Evolutionary conservation across 2,888 invertebrate genomes (phyloP).

Genomic region (Ellobium chinense): DNA sequence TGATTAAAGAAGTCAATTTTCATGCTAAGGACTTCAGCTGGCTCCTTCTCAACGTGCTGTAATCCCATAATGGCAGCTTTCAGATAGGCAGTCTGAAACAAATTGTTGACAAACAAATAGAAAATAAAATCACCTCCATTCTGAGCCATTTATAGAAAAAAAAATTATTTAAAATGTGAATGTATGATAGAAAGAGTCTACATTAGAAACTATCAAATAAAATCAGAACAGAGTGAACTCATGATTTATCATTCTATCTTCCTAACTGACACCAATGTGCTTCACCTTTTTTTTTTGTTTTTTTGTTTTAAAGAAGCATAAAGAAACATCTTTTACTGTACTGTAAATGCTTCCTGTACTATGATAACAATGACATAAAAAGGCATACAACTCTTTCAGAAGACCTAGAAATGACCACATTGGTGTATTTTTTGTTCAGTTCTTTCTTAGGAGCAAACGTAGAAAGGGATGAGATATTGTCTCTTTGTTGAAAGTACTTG

Average conservation of each 20-base stretch:
- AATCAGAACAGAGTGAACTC: too few species aligned
- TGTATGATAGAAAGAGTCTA: too few species aligned
- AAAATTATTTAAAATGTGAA: too few species aligned
- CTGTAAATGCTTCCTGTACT: neutral
- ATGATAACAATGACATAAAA: slow-evolving; percentile 10
- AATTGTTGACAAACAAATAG: too few species aligned
- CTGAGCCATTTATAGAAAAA: too few species aligned
- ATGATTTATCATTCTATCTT: too few species aligned
- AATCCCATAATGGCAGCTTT: neutral
- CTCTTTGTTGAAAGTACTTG: slow-evolving; percentile 2
- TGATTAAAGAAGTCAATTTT: neutral
- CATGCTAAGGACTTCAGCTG: neutral
- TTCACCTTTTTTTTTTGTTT: too few species aligned
- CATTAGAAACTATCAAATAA: too few species aligned
- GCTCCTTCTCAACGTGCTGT: neutral
- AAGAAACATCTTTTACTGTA: too few species aligned
- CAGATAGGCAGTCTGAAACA: neutral
- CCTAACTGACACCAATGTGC: too few species aligned
- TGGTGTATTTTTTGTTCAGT: neutral
- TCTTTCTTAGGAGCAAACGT: neutral
- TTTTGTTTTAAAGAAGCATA: too few species aligned
- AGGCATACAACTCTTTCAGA: neutral
- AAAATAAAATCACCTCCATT: too few species aligned
- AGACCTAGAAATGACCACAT: neutral
- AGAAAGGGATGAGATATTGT: neutral